Evolutionary conservation across 1,140 invertebrate species (phyloP).

Genomic region (Doryteuthis pealeii): DNA sequence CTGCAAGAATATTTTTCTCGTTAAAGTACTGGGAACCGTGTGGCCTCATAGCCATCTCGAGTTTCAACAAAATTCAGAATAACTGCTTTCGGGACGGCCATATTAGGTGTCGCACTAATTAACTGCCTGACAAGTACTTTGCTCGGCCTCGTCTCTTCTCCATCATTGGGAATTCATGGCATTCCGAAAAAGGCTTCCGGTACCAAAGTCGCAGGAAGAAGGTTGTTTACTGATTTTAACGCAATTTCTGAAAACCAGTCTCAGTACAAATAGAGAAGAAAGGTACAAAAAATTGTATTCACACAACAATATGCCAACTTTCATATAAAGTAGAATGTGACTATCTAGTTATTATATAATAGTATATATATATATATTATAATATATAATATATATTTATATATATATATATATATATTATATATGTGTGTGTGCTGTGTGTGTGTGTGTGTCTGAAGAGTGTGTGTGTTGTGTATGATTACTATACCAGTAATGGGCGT

Average conservation of each 20-base stretch:
- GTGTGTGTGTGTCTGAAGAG: background rate
- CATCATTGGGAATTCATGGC: constrained; percentile 81
- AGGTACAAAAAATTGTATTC: too few species aligned
- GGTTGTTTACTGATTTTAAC: constrained; percentile 28
- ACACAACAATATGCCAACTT: too few species aligned
- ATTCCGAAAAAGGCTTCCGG: constrained; percentile 47
- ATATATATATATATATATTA: too few species aligned
- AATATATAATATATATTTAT: constrained; percentile 8
- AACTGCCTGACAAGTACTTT: constrained; percentile 98
- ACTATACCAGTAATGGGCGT: background rate
- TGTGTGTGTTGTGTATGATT: background rate
- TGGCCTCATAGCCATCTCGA: constrained; percentile 93
- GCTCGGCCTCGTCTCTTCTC: constrained; percentile 96
- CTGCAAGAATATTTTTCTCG: constrained; percentile 91
- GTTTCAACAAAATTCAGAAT: constrained; percentile 89
- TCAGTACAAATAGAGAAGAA: too few species aligned
- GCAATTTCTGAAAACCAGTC: too few species aligned
- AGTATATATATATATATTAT: background rate
- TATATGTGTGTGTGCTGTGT: too few species aligned
- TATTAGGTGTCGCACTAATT: constrained; percentile 91
- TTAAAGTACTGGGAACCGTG: constrained; percentile 86
- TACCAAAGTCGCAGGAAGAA: constrained; percentile 49
- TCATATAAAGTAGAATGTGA: too few species aligned
- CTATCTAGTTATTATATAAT: too few species aligned
- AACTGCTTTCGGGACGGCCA: constrained; percentile 76